phyloP scores from a whole-genome alignment of 2,113 vertebrate species.

The Cacatua alba region DNA sequence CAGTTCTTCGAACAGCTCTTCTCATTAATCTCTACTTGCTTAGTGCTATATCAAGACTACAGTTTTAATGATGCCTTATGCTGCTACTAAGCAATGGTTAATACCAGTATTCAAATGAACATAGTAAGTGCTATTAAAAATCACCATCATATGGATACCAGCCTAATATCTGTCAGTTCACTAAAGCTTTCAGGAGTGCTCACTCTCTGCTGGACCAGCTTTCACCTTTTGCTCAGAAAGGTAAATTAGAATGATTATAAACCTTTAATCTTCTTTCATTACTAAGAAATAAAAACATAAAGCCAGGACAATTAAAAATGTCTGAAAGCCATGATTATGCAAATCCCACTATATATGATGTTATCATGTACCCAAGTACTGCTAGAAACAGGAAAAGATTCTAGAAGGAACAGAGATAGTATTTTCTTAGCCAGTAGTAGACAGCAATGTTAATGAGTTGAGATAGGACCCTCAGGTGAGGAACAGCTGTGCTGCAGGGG shows the following conservation, averaged over 20 bases:
- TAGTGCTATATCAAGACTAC: slow-evolving; percentile 18
- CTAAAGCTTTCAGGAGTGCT: slow-evolving; percentile 21
- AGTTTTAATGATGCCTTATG: slow-evolving; percentile 44
- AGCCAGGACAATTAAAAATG: slow-evolving; percentile 40
- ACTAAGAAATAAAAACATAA: slow-evolving; percentile 57
- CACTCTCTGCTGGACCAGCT: slow-evolving; percentile 15
- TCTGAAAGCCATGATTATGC: slow-evolving; percentile 38
- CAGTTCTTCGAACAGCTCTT: background rate
- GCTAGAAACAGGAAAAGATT: slow-evolving; percentile 8
- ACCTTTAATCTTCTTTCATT: slow-evolving; percentile 54
- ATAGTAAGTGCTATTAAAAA: slow-evolving; percentile 29
- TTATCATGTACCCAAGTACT: background rate
- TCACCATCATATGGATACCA: background rate
- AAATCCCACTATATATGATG: slow-evolving; percentile 28
- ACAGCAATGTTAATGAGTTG: background rate
- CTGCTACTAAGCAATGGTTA: slow-evolving; percentile 55
- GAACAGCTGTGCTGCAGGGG: background rate
- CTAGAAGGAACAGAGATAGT: background rate
- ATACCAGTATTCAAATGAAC: slow-evolving; percentile 40
- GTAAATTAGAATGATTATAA: slow-evolving; percentile 62
- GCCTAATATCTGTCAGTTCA: background rate
- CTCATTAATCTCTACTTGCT: background rate
- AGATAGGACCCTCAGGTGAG: background rate
- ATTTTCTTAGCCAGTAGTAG: background rate
- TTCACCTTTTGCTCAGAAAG: slow-evolving; percentile 20